phyloP scores from a whole-genome alignment of 2,113 vertebrate genomes.

The Meleagris gallopavo region DNA sequence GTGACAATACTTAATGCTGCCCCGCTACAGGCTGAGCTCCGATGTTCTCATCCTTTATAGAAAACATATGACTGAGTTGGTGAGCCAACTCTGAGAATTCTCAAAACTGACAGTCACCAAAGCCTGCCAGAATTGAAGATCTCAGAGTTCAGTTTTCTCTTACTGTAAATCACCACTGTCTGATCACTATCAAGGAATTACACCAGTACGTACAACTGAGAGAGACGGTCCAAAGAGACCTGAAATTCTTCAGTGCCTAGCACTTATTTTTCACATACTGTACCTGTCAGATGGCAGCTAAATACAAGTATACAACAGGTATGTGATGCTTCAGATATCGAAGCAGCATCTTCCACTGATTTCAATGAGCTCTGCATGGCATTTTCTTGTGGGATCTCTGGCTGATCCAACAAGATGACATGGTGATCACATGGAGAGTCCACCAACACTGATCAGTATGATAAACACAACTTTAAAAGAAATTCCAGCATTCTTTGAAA shows the following conservation, averaged over 20 bases:
- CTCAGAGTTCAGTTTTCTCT: neutral
- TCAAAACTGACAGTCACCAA: neutral
- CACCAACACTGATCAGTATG: neutral
- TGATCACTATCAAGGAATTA: neutral
- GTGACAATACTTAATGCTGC: conserved; percentile 7
- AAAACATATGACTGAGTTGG: neutral
- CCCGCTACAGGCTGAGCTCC: neutral
- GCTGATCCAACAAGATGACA: conserved; percentile 57
- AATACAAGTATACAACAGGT: conserved; percentile 44
- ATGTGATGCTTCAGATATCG: conserved; percentile 54
- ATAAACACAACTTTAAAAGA: conserved; percentile 29
- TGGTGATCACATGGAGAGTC: conserved; percentile 44
- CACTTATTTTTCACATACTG: conserved; percentile 47
- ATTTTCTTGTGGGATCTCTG: conserved; percentile 61
- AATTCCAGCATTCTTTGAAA: neutral
- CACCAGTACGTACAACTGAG: neutral
- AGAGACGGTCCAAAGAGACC: neutral
- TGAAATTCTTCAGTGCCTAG: neutral
- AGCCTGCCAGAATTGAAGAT: neutral
- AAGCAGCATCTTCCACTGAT: conserved; percentile 65
- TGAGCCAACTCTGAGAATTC: neutral
- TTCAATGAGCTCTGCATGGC: conserved; percentile 46
- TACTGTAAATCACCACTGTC: neutral
- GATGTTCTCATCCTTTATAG: neutral
- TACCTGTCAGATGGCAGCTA: conserved; percentile 70